Conservation (phyloP, 2,797 vertebrate species). For the Propithecus perrieri region DNA sequence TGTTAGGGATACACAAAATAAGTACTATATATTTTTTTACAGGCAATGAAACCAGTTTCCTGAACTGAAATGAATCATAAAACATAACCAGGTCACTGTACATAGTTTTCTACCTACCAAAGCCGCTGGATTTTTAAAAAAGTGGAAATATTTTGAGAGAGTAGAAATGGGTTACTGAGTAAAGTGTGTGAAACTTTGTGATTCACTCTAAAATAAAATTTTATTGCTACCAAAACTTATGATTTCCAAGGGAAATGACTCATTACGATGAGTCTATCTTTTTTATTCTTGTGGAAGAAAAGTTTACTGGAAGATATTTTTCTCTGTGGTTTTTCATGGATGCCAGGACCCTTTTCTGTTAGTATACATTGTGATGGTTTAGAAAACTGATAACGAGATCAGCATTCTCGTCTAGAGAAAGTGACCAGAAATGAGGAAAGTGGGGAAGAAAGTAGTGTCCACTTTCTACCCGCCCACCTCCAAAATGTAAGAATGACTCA, state of each 20-base stretch:
- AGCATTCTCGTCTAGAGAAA: neutral
- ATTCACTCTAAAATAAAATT: neutral
- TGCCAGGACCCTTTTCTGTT: neutral
- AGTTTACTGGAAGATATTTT: neutral
- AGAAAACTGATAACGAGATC: neutral
- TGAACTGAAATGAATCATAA: neutral
- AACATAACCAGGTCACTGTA: neutral
- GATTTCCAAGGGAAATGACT: neutral
- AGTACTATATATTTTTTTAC: neutral
- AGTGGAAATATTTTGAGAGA: slow-evolving; percentile 21
- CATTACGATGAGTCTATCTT: neutral
- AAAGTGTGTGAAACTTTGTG: neutral
- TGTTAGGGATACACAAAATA: neutral
- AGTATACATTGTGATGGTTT: neutral
- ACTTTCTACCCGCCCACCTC: neutral
- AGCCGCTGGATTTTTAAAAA: neutral
- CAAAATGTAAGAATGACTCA: neutral
- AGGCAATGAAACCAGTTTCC: neutral
- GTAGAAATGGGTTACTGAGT: neutral
- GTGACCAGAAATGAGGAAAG: neutral
- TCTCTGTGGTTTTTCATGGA: neutral
- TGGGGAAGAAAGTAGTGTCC: neutral
- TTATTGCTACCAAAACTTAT: neutral
- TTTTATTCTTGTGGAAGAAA: neutral
- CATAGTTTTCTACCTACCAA: neutral